Percentiles rank a stretch among this genome's conserved stretches.
Evolutionary conservation across 2,888 invertebrate species (phyloP).

Genomic region (Sycophila texana): DNA sequence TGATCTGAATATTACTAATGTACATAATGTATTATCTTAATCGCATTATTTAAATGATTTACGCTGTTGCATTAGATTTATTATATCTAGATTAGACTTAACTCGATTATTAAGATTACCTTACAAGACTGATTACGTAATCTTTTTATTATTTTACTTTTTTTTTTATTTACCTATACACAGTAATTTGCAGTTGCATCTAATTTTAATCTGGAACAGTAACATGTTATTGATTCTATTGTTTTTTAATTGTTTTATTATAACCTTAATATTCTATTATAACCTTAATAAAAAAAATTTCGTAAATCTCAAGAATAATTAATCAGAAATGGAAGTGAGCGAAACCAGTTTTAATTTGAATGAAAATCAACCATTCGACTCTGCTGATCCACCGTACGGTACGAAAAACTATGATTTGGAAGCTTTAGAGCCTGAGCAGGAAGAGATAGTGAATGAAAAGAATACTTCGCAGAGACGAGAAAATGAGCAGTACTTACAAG

Average conservation of each 20-base stretch:
- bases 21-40: too few relatives aligned
- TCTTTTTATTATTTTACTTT: too few relatives aligned
- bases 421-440: conserved; percentile 55
- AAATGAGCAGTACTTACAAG: conserved; percentile 61
- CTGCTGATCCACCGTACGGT: conserved; percentile 58
- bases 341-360: background rate
- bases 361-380: conserved; percentile 54
- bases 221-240: background rate
- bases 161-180: too few relatives aligned
- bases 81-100: too few relatives aligned
- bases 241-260: conserved; percentile 5
- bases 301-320: background rate
- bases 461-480: conserved; percentile 56
- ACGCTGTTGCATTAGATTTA: too few relatives aligned
- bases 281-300: background rate
- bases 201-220: too few relatives aligned
- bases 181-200: too few relatives aligned
- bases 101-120: too few relatives aligned
- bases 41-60: too few relatives aligned
- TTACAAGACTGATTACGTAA: too few relatives aligned
- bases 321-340: background rate
- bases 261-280: conserved; percentile 1
- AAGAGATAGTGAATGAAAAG: conserved; percentile 53
- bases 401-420: conserved; percentile 57
- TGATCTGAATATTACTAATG: too few relatives aligned